A percentile compares a stretch with the other conserved stretches of the same genome.
phyloP scores from a whole-genome alignment of 2,797 vertebrate genomes.

The Austrolebias charrua region DNA sequence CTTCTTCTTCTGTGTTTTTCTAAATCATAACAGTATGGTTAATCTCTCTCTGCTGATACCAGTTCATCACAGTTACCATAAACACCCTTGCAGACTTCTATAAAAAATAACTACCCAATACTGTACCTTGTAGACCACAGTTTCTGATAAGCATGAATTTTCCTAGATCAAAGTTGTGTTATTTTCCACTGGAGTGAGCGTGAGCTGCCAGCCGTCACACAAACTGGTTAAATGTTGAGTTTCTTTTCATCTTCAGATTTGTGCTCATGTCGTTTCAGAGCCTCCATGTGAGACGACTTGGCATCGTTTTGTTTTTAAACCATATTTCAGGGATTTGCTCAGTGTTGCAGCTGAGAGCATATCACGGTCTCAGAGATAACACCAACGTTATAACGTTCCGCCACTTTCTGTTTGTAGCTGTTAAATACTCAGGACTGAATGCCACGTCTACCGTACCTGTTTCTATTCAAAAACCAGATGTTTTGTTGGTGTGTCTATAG shows the following conservation, averaged over 20 bases:
- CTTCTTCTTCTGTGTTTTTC: too few relatives aligned
- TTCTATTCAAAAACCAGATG: neutral
- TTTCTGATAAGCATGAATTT: slow-evolving; percentile 1
- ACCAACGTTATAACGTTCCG: neutral
- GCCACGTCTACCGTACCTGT: too few relatives aligned
- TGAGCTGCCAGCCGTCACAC: neutral
- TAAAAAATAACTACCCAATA: too few relatives aligned
- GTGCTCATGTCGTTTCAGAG: neutral
- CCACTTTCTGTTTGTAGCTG: neutral
- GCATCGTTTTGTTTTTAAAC: neutral
- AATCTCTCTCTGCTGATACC: neutral
- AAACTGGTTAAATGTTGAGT: neutral
- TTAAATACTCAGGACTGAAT: neutral
- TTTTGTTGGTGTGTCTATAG: slow-evolving; percentile 35
- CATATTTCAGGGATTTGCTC: neutral
- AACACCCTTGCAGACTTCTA: too few relatives aligned
- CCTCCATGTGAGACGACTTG: slow-evolving; percentile 1
- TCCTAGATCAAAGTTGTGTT: neutral
- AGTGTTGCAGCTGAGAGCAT: neutral
- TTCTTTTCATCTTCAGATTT: neutral
- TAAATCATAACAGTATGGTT: too few relatives aligned
- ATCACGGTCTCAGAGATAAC: neutral
- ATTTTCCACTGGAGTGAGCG: neutral
- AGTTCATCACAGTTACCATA: neutral
- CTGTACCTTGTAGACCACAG: neutral